Evolutionary conservation across 2,113 vertebrate species (phyloP).

Genomic region (Microcebus griseorufus): DNA sequence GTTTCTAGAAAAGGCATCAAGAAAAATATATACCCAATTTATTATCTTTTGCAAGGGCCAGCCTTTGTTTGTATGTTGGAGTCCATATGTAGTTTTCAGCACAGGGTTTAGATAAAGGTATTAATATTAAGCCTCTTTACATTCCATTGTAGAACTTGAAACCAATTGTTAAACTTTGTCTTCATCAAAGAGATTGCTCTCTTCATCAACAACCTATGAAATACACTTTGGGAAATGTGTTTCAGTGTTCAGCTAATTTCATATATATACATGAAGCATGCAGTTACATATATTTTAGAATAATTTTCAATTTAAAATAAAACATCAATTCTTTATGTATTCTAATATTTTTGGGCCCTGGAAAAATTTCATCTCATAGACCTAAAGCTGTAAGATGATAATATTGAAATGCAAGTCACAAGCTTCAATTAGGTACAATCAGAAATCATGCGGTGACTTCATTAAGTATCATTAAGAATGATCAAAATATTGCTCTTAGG

Average conservation of each 20-base stretch:
- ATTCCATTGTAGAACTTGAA: neutral
- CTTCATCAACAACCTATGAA: conserved; percentile 32
- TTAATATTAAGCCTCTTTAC: neutral
- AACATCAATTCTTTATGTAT: conserved; percentile 75
- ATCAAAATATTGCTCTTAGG: conserved; percentile 93
- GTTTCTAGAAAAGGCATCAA: neutral
- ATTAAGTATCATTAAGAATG: conserved; percentile 93
- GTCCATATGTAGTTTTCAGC: neutral
- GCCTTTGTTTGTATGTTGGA: neutral
- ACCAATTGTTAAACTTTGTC: neutral
- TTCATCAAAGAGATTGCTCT: conserved; percentile 37
- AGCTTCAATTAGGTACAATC: conserved; percentile 92
- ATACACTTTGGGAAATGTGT: neutral
- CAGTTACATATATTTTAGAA: conserved; percentile 52
- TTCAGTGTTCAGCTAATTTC: conserved; percentile 73
- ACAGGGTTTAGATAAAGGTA: neutral
- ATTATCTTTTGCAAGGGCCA: neutral
- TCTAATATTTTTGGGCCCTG: conserved; percentile 82
- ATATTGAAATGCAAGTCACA: conserved; percentile 91
- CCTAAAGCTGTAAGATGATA: conserved; percentile 87
- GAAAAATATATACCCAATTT: neutral
- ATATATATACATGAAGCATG: conserved; percentile 34
- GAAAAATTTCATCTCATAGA: conserved; percentile 85
- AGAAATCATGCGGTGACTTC: conserved; percentile 92
- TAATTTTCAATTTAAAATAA: conserved; percentile 73